Evolutionary conservation across 2,113 vertebrate species (phyloP).

Genomic region (Tursiops truncatus): DNA sequence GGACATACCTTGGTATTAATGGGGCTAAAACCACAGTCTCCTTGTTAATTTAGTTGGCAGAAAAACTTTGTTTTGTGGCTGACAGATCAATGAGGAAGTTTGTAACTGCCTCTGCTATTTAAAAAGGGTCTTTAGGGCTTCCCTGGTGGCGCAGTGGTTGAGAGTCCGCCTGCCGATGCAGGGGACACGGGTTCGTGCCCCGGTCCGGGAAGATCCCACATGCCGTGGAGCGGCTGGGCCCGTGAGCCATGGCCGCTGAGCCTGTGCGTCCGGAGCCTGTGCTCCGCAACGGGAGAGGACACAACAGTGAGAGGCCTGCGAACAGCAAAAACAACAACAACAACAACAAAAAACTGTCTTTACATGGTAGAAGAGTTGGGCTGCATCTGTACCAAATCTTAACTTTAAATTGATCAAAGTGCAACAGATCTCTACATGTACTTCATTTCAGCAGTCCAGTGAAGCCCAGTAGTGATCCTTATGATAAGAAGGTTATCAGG

Average conservation of each 20-base stretch:
- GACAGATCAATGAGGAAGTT: neutral
- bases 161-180: too few species aligned
- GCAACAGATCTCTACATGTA: neutral
- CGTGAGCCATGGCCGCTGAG: too few species aligned
- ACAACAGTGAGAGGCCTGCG: too few species aligned
- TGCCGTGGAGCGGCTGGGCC: too few species aligned
- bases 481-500: neutral
- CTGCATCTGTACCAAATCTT: neutral
- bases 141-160: too few species aligned
- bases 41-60: neutral
- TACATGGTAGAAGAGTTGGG: neutral
- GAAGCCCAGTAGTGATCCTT: neutral
- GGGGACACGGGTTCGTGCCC: too few species aligned
- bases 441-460: neutral
- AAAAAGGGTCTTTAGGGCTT: neutral
- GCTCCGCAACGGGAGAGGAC: too few species aligned
- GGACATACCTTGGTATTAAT: neutral
- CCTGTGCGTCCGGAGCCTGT: too few species aligned
- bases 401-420: neutral
- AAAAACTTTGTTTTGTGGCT: conserved; percentile 13
- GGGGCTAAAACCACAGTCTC: neutral
- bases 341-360: neutral
- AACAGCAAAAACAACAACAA: too few species aligned
- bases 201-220: too few species aligned
- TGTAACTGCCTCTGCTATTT: neutral